phyloP scores from a whole-genome alignment of 2,888 invertebrate species.

The Callimorpha dominula region DNA sequence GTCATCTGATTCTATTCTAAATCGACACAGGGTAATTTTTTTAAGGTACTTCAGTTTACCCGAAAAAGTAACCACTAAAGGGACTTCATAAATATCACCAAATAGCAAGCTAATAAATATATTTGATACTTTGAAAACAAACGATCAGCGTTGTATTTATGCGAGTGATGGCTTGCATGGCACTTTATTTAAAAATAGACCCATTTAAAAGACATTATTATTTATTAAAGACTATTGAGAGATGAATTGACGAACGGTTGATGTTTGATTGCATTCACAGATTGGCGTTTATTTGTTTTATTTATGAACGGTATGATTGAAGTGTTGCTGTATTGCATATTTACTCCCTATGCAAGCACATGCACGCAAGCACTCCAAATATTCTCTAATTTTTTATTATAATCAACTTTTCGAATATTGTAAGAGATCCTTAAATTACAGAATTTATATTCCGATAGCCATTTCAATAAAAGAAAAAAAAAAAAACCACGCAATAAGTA shows the following conservation, averaged over 20 bases:
- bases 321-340: neutral
- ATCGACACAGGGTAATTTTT: too few species aligned
- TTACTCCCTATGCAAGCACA: neutral
- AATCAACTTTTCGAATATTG: too few species aligned
- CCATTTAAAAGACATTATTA: constrained; percentile 1
- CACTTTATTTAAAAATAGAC: constrained; percentile 12
- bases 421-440: too few species aligned
- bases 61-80: too few species aligned
- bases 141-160: neutral
- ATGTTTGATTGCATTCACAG: constrained; percentile 2
- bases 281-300: constrained; percentile 4
- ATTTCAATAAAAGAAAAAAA: too few species aligned
- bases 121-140: neutral
- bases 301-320: neutral
- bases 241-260: neutral
- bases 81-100: neutral
- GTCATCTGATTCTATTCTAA: too few species aligned
- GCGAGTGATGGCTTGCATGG: neutral
- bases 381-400: too few species aligned
- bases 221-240: constrained; percentile 1
- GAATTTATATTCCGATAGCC: too few species aligned
- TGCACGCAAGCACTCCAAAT: too few species aligned
- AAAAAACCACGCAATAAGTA: too few species aligned
- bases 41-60: too few species aligned
- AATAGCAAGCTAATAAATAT: neutral